Conservation (phyloP, 2,888 invertebrate species). For the Eupithecia centaureata region DNA sequence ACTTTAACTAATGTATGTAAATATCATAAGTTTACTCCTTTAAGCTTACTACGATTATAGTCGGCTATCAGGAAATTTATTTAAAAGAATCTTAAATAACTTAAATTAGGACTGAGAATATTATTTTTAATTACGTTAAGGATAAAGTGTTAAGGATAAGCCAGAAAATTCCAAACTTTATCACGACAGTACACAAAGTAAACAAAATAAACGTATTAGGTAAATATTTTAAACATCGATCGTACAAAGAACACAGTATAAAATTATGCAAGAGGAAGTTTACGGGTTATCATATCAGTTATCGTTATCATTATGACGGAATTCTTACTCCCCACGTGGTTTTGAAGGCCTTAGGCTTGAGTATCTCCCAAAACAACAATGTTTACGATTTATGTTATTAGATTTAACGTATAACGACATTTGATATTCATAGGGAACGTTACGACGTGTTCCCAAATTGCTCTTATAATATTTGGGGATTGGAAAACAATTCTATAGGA, state of each 20-base stretch:
- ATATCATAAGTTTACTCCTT: neutral
- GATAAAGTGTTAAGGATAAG: no score
- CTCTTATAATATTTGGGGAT: slow-evolving; percentile 39
- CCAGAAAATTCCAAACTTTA: neutral
- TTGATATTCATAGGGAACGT: slow-evolving; percentile 41
- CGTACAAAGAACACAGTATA: slow-evolving; percentile 10
- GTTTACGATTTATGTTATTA: slow-evolving; percentile 34
- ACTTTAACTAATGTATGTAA: neutral
- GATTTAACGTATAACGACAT: slow-evolving; percentile 35
- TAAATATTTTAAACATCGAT: slow-evolving; percentile 1
- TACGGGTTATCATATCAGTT: slow-evolving; percentile 54
- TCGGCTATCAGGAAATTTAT: neutral
- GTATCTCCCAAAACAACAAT: slow-evolving; percentile 27
- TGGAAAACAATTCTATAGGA: slow-evolving; percentile 35
- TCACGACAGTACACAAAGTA: no score
- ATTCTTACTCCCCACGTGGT: slow-evolving; percentile 49
- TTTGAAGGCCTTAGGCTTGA: slow-evolving; percentile 43
- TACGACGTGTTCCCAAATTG: slow-evolving; percentile 34
- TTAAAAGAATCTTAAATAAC: neutral
- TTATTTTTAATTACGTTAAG: neutral
- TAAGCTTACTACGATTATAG: no score
- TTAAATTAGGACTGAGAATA: neutral
- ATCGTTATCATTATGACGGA: slow-evolving; percentile 49
- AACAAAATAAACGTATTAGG: neutral
- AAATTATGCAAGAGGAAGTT: slow-evolving; percentile 42